A percentile compares a stretch with the other conserved stretches of the same genome.
Conservation (phyloP, 2,113 vertebrate genomes). For the Heloderma charlesbogerti region DNA sequence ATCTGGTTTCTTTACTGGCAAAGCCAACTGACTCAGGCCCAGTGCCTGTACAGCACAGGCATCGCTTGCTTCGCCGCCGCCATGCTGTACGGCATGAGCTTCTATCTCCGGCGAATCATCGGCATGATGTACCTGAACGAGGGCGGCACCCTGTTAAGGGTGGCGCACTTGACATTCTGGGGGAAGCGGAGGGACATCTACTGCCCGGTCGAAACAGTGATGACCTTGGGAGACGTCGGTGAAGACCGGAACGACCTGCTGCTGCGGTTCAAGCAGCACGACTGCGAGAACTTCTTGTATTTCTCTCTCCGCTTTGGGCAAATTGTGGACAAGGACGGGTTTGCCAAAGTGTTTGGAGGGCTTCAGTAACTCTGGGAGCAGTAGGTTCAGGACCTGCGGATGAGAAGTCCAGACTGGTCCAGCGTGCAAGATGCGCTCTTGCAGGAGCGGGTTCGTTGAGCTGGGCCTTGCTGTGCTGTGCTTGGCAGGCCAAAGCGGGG, state of each 20-base stretch:
- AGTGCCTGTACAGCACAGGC: slow-evolving; percentile 74
- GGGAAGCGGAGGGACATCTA: slow-evolving; percentile 85
- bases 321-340: slow-evolving; percentile 82
- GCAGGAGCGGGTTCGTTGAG: no score
- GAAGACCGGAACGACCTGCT: slow-evolving; percentile 78
- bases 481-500: no score
- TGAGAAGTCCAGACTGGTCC: accelerated
- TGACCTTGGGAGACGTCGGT: slow-evolving; percentile 83
- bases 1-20: slow-evolving; percentile 81
- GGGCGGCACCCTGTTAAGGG: slow-evolving; percentile 74
- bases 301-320: slow-evolving; percentile 83
- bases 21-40: slow-evolving; percentile 67
- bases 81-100: slow-evolving; percentile 89
- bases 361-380: background rate
- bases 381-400: background rate
- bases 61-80: slow-evolving; percentile 78
- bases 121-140: slow-evolving; percentile 90
- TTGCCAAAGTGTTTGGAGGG: slow-evolving; percentile 88
- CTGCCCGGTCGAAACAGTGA: slow-evolving; percentile 82
- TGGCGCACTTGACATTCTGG: slow-evolving; percentile 94
- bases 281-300: slow-evolving; percentile 81
- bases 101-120: slow-evolving; percentile 87
- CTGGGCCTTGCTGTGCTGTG: no score
- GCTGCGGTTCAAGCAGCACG: slow-evolving; percentile 82
- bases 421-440: background rate